Evolutionary conservation across 2,888 invertebrate genomes (phyloP).

Genomic region (Epicampocera succincta): DNA sequence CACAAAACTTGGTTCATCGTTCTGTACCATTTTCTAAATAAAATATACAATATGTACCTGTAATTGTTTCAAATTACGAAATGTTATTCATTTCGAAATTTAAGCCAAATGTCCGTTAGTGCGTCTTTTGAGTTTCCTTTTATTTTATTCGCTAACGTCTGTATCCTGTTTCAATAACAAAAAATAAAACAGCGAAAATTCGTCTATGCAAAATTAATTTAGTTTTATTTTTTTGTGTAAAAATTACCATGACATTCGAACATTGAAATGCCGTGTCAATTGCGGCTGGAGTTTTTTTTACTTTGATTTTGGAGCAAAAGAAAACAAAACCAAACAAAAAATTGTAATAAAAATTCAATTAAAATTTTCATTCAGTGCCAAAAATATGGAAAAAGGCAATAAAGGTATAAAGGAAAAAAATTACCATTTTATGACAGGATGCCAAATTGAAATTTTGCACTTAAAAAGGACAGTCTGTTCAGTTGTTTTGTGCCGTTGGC

Average conservation of each 20-base stretch:
- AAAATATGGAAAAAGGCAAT: constrained; percentile 8
- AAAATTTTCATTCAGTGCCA: constrained; percentile 25
- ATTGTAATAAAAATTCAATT: constrained; percentile 16
- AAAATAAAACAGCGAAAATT: not conserved
- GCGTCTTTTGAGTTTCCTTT: too few relatives aligned
- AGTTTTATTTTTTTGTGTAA: not conserved
- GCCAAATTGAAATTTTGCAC: constrained; percentile 21
- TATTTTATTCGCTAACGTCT: not conserved
- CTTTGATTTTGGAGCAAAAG: not conserved
- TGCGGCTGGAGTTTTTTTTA: not conserved
- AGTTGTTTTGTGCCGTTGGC: not conserved
- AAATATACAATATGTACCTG: too few relatives aligned
- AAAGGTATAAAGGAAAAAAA: too few relatives aligned
- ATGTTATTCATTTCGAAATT: too few relatives aligned
- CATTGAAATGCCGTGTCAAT: not conserved
- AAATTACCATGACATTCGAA: constrained; percentile 6
- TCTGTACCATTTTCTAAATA: too few relatives aligned
- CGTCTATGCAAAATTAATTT: constrained; percentile 3
- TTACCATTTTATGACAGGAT: not conserved
- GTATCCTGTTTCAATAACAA: not conserved
- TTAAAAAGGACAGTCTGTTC: not conserved
- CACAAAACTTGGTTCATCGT: too few relatives aligned
- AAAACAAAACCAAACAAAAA: not conserved
- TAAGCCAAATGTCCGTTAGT: too few relatives aligned
- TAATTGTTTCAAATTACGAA: too few relatives aligned